Base-by-base conservation (phyloP, 2,888 invertebrate genomes). In the Adelphocoris suturalis region DNA sequence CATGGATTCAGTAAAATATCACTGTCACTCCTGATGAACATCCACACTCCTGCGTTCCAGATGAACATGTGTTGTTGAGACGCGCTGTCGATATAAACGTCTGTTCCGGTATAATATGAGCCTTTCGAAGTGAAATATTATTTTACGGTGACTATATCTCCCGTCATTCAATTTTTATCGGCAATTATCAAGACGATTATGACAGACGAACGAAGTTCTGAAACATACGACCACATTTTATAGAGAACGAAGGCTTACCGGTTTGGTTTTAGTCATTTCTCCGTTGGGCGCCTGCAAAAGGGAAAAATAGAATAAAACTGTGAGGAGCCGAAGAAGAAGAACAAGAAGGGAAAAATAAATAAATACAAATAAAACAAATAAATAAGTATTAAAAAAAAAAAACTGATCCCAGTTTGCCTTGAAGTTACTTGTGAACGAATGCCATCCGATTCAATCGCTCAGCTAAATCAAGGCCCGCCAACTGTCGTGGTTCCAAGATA, bases 211-310 rank as follows among this genome's bases (percentile, higher is more conserved):
- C 27, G 23, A 68, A 28, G 48, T 48, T 11, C 23, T 47, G 23
- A 47, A 76, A 75, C 46, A 68, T 86, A 47, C 48, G n/a, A 27
- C n/a, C 23, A 27, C 16, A 68, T 86, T 68, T 75, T 86, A 86
- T 86, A 19, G 86, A 75, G 75, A 75, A 27, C 86, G 47, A 75
- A 47, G 86, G 68, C 46, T 86, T 16, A 68, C 75, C 61, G n/a
- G 68, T 57, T 68, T 57, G 68, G 68, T 68, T 86, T 16, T 14
- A 47, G 68, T 47, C 75, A 75, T 86, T 55, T 75, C 55, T 68
- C 86, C 46, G 48, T 75, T 75, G 75, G 86, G 37, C 47, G 86
- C 46, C 75, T 16, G 75, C 46, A 48, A 86, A 47, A 86, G 68
- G n/a, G 48, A 82, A 52, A 48, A 52, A 82, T 48, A n/a, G 37